Evolutionary conservation across 1,140 invertebrate species (phyloP).

Genomic region (Trichomalopsis sarcophagae): DNA sequence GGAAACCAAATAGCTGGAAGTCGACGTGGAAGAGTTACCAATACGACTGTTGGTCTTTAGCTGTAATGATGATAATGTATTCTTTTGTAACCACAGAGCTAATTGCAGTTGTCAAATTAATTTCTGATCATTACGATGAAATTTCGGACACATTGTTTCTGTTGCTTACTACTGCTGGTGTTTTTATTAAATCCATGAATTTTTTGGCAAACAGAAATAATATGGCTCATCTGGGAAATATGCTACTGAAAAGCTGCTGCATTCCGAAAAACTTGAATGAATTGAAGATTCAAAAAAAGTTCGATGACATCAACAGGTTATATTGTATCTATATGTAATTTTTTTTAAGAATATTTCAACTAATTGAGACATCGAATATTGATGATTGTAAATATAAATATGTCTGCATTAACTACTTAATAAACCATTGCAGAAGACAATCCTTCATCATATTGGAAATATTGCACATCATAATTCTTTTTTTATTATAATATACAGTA

Average conservation of each 20-base stretch:
- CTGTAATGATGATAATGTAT: constrained; percentile 40
- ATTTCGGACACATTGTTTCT: constrained; percentile 53
- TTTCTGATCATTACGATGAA: constrained; percentile 42
- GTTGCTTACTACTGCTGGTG: constrained; percentile 39
- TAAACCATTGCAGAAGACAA: too few relatives aligned
- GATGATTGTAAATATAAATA: too few relatives aligned
- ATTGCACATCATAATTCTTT: too few relatives aligned
- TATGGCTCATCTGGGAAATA: constrained; percentile 22
- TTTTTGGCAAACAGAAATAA: constrained; percentile 41
- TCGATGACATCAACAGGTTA: constrained; percentile 53
- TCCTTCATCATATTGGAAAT: too few relatives aligned
- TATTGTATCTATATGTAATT: too few relatives aligned
- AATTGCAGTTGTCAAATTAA: constrained; percentile 49
- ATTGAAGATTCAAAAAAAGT: constrained; percentile 45
- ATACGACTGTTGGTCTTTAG: constrained; percentile 29
- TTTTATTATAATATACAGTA: too few relatives aligned
- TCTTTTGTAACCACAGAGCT: constrained; percentile 52
- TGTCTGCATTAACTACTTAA: too few relatives aligned
- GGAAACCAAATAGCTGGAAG: constrained; percentile 43
- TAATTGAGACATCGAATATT: too few relatives aligned
- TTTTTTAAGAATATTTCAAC: neutral
- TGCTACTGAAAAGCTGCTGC: constrained; percentile 29
- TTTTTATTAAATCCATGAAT: constrained; percentile 51
- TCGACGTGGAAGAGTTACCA: neutral
- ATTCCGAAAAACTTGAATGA: constrained; percentile 34